These are phyloP conservation scores for Ametastegia equiseti DNA, from an alignment of 2,888 invertebrate genomes.

Conservation along the genomic window DNA sequence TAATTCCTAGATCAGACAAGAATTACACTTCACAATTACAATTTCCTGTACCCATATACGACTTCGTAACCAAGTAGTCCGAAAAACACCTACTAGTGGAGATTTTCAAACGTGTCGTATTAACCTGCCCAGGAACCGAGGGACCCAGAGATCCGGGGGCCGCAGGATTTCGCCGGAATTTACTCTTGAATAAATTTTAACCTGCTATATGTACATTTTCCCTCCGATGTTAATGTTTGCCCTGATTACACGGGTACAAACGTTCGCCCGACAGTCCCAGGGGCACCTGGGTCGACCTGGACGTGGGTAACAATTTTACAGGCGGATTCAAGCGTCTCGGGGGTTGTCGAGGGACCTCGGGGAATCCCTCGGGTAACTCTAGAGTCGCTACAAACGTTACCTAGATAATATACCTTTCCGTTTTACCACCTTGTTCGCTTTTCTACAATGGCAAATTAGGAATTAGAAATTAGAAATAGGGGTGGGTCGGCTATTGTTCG, in stretches of 20 bases:
- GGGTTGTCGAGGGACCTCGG: neutral
- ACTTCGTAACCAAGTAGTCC: no score
- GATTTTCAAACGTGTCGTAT: no score
- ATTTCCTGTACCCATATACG: no score
- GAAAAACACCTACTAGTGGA: no score
- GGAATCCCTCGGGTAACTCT: neutral
- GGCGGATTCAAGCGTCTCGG: neutral
- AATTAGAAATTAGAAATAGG: neutral
- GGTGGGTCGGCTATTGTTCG: neutral
- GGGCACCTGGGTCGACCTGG: no score
- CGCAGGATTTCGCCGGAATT: neutral
- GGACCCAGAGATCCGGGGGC: neutral
- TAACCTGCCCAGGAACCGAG: no score
- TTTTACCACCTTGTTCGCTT: neutral
- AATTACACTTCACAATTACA: no score
- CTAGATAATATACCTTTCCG: no score
- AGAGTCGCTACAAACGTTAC: no score
- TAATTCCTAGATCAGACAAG: no score
- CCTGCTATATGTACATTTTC: neutral
- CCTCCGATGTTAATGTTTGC: neutral
- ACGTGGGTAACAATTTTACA: no score
- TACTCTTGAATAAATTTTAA: neutral
- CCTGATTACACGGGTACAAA: neutral
- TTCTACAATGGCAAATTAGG: conserved; percentile 12
- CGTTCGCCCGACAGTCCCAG: neutral